phyloP scores from a whole-genome alignment of 2,113 vertebrate genomes.

The Actenoides lindsayi region DNA sequence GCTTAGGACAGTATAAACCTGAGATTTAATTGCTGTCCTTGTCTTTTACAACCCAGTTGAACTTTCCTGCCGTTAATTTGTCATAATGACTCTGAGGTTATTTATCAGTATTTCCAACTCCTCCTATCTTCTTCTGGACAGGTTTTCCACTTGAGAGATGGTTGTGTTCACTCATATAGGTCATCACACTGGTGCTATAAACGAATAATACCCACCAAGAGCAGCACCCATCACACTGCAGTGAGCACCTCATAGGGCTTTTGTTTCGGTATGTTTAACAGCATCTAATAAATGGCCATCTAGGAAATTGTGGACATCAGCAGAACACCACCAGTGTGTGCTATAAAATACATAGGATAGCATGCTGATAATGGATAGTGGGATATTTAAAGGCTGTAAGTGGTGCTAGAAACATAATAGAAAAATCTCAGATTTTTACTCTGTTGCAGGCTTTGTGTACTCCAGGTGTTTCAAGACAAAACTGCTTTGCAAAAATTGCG shows the following conservation, averaged over 20 bases:
- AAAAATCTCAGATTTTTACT: background rate
- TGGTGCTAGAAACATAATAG: background rate
- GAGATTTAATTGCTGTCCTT: background rate
- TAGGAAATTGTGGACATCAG: background rate
- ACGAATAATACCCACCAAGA: background rate
- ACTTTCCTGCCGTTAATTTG: background rate
- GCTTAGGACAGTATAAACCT: background rate
- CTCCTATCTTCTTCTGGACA: background rate
- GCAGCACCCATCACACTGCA: background rate
- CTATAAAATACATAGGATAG: background rate
- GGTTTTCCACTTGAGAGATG: conserved; percentile 14
- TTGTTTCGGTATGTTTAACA: background rate
- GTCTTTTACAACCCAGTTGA: background rate
- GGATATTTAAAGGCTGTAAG: background rate
- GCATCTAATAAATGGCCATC: background rate
- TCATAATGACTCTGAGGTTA: background rate
- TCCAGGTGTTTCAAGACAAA: background rate
- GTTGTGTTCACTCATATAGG: background rate
- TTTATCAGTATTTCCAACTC: background rate
- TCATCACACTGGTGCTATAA: background rate
- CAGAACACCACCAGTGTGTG: background rate
- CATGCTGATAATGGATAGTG: background rate
- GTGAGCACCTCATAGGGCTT: background rate
- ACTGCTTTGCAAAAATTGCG: background rate
- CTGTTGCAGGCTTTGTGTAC: background rate